A percentile compares a stretch with the other conserved stretches of the same genome.
Conservation (phyloP, 2,888 invertebrate species). For the Ochropacha duplaris region DNA sequence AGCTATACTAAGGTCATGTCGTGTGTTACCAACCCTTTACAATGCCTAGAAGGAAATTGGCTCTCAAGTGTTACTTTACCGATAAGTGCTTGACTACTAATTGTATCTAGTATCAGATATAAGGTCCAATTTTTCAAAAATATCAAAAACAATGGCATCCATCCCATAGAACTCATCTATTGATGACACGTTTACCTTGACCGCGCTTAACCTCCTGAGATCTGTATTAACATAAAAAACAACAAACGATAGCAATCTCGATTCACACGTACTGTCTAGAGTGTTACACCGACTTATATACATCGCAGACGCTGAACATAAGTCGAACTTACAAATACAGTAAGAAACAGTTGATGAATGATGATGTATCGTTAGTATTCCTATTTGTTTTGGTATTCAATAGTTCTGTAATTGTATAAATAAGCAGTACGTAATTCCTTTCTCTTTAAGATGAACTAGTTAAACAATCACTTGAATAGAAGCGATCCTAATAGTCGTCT, state of each 20-base stretch:
- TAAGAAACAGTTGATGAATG: neutral
- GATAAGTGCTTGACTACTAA: no score
- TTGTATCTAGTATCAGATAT: neutral
- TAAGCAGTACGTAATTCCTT: neutral
- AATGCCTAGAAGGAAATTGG: no score
- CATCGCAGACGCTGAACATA: neutral
- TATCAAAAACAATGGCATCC: neutral
- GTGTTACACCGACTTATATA: neutral
- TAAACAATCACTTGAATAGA: no score
- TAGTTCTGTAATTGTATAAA: neutral
- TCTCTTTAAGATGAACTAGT: neutral
- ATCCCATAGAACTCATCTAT: slow-evolving; percentile 7
- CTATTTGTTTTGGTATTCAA: neutral
- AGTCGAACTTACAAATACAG: neutral
- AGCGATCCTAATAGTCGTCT: no score
- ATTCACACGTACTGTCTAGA: slow-evolving; percentile 36
- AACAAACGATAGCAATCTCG: slow-evolving; percentile 39
- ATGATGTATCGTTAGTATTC: neutral
- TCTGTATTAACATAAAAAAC: slow-evolving; percentile 40
- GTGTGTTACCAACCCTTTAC: no score
- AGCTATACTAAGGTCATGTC: no score
- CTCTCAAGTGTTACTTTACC: no score
- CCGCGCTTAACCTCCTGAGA: slow-evolving; percentile 65
- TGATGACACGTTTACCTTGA: slow-evolving; percentile 70
- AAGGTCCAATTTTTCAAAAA: neutral